Base-by-base conservation (phyloP, 2,113 vertebrate species). In the Synchiropus splendidus region DNA sequence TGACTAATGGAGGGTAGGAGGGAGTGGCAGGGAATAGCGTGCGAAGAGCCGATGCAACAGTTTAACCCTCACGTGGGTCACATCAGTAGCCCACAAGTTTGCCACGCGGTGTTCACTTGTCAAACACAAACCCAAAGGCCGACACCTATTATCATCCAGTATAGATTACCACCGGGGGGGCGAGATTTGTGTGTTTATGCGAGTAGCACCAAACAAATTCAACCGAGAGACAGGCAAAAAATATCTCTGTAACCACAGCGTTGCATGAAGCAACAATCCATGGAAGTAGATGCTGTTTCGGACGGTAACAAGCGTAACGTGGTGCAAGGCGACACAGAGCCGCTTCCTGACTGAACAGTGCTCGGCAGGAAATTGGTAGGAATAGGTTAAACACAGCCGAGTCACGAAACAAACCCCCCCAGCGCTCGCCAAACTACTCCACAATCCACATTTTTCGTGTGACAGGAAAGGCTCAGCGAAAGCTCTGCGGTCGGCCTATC, bases 71-170 rank as follows among this genome's bases (percentile, higher is more conserved):
- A 81, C 74, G 80, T 74, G 71, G 74, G 79, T 79, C 75, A 80
- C 77, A 80, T 83, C 75, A 74, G 72, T 71, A 77, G 70, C 73
- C 71, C 61, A 80, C 75, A 76, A 72, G 77, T 73, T 62, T 72
- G 40, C 40, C 45, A 59, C 64, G 76, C 76, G 75, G 78, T 77
- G 72, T 79, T 74, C 21, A 27, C 21, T 27, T 27, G 21, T 27
- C 21, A 27, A 27, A 27, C 21, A 27, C 8, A 8, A 8, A 27
- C 4, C 21, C 4, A 27, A 27, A 8, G 8, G 21, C 21, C 21
- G 21, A 27, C 21, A 5, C 21, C 21, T 27, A 27, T 27, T 27
- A 27, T 27, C 21, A 27, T 27, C 4, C 21, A 27, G 21, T 8
- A 4, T 4, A 27, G 21, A 27, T 27, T 8, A 5, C 21, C 21